Conservation (phyloP, 1,140 invertebrate species). For the Achatina immaculata region DNA sequence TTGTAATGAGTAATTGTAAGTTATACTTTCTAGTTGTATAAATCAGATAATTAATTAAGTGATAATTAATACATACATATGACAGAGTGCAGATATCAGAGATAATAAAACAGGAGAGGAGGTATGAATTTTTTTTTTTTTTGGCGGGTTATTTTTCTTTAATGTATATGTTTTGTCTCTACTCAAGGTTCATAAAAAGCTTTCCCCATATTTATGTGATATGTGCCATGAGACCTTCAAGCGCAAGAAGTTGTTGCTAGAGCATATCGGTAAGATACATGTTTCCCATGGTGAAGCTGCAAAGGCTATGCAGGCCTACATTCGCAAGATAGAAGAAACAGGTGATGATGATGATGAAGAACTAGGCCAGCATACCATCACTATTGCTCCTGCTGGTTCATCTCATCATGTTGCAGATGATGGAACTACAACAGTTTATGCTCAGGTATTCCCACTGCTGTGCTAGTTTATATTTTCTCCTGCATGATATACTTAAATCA, state of each 20-base stretch:
- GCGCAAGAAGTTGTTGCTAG: constrained; percentile 64
- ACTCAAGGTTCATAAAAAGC: constrained; percentile 63
- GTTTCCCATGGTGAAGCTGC: constrained; percentile 65
- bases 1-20: no score
- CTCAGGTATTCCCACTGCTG: constrained; percentile 39
- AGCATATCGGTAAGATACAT: constrained; percentile 67
- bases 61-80: no score
- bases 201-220: constrained; percentile 67
- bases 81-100: no score
- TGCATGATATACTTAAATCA: no score
- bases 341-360: constrained; percentile 53
- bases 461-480: no score
- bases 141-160: no score
- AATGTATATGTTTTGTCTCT: no score
- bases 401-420: constrained; percentile 45
- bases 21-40: no score
- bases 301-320: constrained; percentile 61
- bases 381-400: constrained; percentile 39
- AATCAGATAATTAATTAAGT: no score
- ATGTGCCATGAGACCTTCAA: constrained; percentile 69
- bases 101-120: no score
- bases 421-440: constrained; percentile 54
- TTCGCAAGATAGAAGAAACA: constrained; percentile 56
- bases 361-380: constrained; percentile 36
- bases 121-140: no score